phyloP scores from a whole-genome alignment of 1,140 invertebrate genomes.

The Drosophila punjabiensis region DNA sequence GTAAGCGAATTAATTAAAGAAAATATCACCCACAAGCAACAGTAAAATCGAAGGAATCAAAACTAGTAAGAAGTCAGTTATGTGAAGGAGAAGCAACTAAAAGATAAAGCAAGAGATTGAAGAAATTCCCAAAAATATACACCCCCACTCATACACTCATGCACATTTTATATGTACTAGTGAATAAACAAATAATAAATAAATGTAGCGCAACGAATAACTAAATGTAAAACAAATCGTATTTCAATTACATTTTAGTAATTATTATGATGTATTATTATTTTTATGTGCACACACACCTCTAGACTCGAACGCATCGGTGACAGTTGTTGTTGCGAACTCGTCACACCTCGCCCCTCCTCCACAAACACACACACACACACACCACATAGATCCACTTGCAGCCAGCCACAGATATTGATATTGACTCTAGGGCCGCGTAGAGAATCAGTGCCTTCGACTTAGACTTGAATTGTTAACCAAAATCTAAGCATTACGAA shows the following conservation, averaged over 20 bases:
- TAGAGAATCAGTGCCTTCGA: slow-evolving; percentile 77
- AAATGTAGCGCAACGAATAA: slow-evolving; percentile 50
- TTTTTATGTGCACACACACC: slow-evolving; percentile 65
- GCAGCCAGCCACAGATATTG: slow-evolving; percentile 36
- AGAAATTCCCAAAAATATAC: slow-evolving; percentile 24
- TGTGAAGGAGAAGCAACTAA: slow-evolving; percentile 4
- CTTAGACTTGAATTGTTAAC: slow-evolving; percentile 71
- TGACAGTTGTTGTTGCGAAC: slow-evolving; percentile 62
- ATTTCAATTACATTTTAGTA: slow-evolving; percentile 82
- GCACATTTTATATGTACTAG: slow-evolving; percentile 77
- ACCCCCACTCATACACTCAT: slow-evolving; percentile 32
- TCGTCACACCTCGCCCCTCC: slow-evolving; percentile 74
- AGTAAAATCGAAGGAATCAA: slow-evolving; percentile 25
- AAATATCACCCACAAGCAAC: slow-evolving; percentile 11
- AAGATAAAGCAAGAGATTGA: slow-evolving; percentile 23
- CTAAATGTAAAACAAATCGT: slow-evolving; percentile 58
- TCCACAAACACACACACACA: slow-evolving; percentile 5
- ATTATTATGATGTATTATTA: slow-evolving; percentile 81
- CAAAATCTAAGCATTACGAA: slow-evolving; percentile 55
- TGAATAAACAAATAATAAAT: slow-evolving; percentile 53
- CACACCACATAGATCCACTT: background rate
- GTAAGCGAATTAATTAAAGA: slow-evolving; percentile 35
- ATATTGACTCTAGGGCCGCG: slow-evolving; percentile 45
- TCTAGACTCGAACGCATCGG: slow-evolving; percentile 51
- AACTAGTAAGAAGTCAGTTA: slow-evolving; percentile 21